Evolutionary conservation across 2,113 vertebrate genomes (phyloP).

Genomic region (Rhinolophus ferrumequinum): DNA sequence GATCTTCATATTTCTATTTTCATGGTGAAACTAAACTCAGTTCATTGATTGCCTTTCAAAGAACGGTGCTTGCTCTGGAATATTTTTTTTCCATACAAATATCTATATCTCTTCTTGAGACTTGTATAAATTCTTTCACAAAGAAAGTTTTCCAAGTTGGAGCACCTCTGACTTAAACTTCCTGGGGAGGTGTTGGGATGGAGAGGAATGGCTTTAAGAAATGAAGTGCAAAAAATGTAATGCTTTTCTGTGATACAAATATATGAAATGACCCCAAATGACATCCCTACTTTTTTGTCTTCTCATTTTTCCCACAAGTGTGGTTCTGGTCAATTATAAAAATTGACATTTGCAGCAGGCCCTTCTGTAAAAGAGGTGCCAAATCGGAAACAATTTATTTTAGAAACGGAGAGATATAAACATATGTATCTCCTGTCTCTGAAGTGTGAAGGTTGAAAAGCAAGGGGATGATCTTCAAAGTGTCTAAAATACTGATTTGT

Average conservation of each 20-base stretch:
- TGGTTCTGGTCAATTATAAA: conserved; percentile 59
- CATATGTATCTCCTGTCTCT: conserved; percentile 48
- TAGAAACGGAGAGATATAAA: conserved; percentile 61
- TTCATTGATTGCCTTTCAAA: conserved; percentile 82
- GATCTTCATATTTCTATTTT: conserved; percentile 82
- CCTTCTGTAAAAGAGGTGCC: conserved; percentile 39
- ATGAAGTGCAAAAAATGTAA: not conserved
- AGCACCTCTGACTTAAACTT: conserved; percentile 38
- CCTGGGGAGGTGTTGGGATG: not conserved
- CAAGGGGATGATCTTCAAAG: conserved; percentile 62
- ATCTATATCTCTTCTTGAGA: conserved; percentile 75
- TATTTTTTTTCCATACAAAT: conserved; percentile 72
- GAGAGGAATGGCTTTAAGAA: conserved; percentile 18
- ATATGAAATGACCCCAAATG: conserved; percentile 28
- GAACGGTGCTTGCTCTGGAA: conserved; percentile 75
- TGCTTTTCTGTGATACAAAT: conserved; percentile 34
- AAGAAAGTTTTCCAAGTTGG: conserved; percentile 72
- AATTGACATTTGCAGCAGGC: conserved; percentile 50
- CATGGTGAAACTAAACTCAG: conserved; percentile 76
- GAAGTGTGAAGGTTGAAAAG: conserved; percentile 66
- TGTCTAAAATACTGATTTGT: conserved; percentile 70
- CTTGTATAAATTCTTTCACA: conserved; percentile 74
- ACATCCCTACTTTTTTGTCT: not conserved
- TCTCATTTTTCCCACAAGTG: not conserved
- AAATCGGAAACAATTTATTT: conserved; percentile 62